phyloP scores from a whole-genome alignment of 2,797 vertebrate species.

The Acestrorhynchus altus region DNA sequence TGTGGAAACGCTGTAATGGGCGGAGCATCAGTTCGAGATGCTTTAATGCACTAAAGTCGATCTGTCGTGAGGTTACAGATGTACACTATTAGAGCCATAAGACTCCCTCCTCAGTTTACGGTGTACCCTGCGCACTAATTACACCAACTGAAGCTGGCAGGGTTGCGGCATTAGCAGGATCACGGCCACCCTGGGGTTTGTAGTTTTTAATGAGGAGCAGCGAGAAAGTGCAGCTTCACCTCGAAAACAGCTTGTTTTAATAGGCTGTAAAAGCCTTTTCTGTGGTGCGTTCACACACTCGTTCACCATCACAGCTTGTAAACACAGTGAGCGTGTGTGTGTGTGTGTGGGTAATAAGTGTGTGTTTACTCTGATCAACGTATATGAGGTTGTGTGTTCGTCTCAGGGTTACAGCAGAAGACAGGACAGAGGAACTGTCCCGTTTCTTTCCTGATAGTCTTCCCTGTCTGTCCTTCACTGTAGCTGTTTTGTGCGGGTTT shows the following conservation, averaged over 20 bases:
- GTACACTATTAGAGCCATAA: background rate
- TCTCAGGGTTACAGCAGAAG: slow-evolving; percentile 43
- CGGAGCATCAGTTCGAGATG: too few species aligned
- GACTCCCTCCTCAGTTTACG: slow-evolving; percentile 1
- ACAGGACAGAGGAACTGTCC: too few species aligned
- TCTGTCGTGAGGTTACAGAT: too few species aligned
- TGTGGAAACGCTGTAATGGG: too few species aligned
- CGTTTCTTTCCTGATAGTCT: too few species aligned
- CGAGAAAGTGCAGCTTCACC: slow-evolving; percentile 38
- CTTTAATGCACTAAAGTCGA: too few species aligned
- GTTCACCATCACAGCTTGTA: slow-evolving; percentile 52
- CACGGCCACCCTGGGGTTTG: slow-evolving; percentile 43
- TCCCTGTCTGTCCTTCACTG: too few species aligned
- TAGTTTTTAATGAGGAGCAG: slow-evolving; percentile 51
- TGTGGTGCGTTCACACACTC: slow-evolving; percentile 49
- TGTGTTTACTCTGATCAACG: slow-evolving; percentile 42
- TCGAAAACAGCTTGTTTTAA: slow-evolving; percentile 46
- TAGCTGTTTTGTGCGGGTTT: too few species aligned
- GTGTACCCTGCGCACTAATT: slow-evolving; percentile 39
- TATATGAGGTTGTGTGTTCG: slow-evolving; percentile 44
- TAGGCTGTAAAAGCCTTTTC: slow-evolving; percentile 48
- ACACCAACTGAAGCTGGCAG: slow-evolving; percentile 39
- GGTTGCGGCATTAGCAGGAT: slow-evolving; percentile 32
- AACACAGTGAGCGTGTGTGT: slow-evolving; percentile 41
- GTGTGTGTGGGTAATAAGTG: slow-evolving; percentile 10